phyloP scores from a whole-genome alignment of 1,140 invertebrate genomes.

The Cotesia vestalis region DNA sequence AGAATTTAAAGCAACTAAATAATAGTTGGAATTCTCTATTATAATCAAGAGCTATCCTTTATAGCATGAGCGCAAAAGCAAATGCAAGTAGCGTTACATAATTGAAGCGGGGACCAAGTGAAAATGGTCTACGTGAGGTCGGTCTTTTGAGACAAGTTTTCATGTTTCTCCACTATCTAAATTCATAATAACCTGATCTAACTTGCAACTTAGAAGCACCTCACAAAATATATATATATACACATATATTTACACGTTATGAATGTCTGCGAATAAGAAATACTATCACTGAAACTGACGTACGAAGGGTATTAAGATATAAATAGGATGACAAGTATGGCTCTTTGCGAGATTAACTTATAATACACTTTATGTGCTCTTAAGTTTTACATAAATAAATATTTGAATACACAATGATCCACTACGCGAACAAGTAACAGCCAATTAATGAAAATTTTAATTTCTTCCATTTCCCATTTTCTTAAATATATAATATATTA shows the following conservation, averaged over 20 bases:
- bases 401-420: neutral
- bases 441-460: too few relatives aligned
- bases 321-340: slow-evolving; percentile 1
- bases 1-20: too few relatives aligned
- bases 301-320: neutral
- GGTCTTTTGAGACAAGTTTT: slow-evolving; percentile 29
- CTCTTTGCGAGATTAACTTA: neutral
- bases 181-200: slow-evolving; percentile 20
- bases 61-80: slow-evolving; percentile 28
- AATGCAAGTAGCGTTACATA: slow-evolving; percentile 29
- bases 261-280: neutral
- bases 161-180: slow-evolving; percentile 22
- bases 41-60: slow-evolving; percentile 13
- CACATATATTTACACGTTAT: neutral
- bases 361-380: neutral
- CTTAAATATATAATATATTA: too few relatives aligned
- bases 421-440: too few relatives aligned
- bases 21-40: neutral
- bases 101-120: slow-evolving; percentile 6
- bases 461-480: too few relatives aligned
- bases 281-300: slow-evolving; percentile 16
- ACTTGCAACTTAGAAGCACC: neutral
- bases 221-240: slow-evolving; percentile 3
- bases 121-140: slow-evolving; percentile 11
- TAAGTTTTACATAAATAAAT: neutral